phyloP scores from a whole-genome alignment of 2,888 invertebrate genomes.

The Ennomos erosarius region DNA sequence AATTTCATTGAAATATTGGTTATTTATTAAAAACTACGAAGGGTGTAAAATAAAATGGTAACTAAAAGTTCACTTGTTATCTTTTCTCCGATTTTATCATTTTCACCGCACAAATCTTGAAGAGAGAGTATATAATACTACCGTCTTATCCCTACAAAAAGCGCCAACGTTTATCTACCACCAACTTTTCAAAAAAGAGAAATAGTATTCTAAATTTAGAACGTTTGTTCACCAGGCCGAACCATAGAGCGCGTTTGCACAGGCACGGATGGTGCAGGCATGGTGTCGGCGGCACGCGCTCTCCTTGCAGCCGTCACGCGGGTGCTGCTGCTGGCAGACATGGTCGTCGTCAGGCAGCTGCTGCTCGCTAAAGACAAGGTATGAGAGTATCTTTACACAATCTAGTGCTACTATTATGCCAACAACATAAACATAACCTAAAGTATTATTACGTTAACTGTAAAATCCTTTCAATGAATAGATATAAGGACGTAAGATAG shows the following conservation, averaged over 20 bases:
- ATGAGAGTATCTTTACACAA: constrained; percentile 24
- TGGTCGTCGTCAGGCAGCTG: constrained; percentile 98
- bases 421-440: no score
- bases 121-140: no score
- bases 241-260: constrained; percentile 97
- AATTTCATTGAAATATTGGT: constrained; percentile 48
- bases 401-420: no score
- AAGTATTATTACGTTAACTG: no score
- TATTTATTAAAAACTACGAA: no score
- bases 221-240: constrained; percentile 86
- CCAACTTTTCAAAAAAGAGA: background rate
- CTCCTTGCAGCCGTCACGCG: constrained; percentile 97
- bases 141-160: no score
- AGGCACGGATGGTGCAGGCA: constrained; percentile 88
- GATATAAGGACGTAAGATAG: no score
- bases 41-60: no score
- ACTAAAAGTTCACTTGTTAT: background rate
- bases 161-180: no score
- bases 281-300: constrained; percentile 96
- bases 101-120: no score
- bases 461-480: background rate
- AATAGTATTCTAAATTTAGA: background rate
- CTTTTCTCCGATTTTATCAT: no score
- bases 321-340: constrained; percentile 97
- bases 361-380: constrained; percentile 98